Evolutionary conservation across 2,797 vertebrate species (phyloP).

Genomic region (Tenualosa ilisha): DNA sequence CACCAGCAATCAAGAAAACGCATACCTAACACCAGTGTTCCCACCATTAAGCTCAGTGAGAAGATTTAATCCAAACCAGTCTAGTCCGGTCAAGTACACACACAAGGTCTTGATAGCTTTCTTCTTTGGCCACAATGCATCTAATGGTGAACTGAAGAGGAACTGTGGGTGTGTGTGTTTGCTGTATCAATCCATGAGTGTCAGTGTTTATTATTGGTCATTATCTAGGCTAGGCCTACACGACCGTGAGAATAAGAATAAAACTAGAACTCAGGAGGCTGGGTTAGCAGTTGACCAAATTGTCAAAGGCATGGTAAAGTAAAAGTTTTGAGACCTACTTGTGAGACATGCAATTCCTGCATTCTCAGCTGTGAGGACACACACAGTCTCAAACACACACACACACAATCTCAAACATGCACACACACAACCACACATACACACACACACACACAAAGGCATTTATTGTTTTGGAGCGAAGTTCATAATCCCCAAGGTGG

Average conservation of each 20-base stretch:
- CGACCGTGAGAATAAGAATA: background rate
- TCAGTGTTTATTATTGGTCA: background rate
- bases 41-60: background rate
- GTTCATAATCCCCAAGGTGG: conserved; percentile 65
- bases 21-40: background rate
- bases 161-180: background rate
- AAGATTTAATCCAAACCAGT: background rate
- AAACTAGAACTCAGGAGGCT: background rate
- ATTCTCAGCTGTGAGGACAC: conserved; percentile 73
- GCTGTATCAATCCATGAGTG: background rate
- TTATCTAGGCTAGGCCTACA: background rate
- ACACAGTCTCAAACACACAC: conserved; percentile 56
- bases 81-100: background rate
- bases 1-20: background rate
- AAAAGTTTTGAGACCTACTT: background rate
- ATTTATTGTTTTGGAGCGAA: conserved; percentile 66
- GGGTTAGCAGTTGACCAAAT: background rate
- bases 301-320: background rate
- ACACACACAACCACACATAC: background rate
- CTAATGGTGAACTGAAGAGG: background rate
- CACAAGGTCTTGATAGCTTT: background rate
- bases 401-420: background rate
- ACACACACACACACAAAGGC: conserved; percentile 39
- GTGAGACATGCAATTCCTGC: conserved; percentile 49
- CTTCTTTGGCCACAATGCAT: background rate